Evolutionary conservation across 2,888 invertebrate genomes (phyloP).

Genomic region (Drosophila infuscata): DNA sequence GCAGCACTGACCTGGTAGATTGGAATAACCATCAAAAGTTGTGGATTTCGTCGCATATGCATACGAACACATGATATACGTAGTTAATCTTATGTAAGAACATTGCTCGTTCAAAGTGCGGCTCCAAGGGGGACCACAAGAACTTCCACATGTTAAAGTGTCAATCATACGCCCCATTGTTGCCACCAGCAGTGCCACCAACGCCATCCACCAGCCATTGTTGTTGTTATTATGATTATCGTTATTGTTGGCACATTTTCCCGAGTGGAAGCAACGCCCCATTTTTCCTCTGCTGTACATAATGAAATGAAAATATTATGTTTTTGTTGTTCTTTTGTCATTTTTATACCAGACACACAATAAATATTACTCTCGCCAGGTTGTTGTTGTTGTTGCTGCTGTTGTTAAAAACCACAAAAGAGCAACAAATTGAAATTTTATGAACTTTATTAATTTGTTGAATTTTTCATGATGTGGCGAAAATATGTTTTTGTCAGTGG

Average conservation of each 20-base stretch:
- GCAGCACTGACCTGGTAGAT: conserved; percentile 6
- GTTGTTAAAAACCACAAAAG: conserved; percentile 47
- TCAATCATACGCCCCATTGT: conserved; percentile 30
- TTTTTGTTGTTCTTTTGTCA: conserved; percentile 20
- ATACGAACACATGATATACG: background rate
- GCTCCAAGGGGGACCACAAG: background rate
- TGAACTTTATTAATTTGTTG: conserved; percentile 59
- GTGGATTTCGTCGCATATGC: conserved; percentile 8
- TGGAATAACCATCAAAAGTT: conserved; percentile 8
- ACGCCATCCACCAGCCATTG: conserved; percentile 1
- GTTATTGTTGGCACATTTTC: conserved; percentile 31
- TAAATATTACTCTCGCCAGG: background rate
- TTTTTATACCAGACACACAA: conserved; percentile 19
- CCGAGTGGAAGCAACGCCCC: background rate
- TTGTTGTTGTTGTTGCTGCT: conserved; percentile 9
- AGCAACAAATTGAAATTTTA: conserved; percentile 54
- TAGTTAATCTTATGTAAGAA: background rate
- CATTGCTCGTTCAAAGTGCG: background rate
- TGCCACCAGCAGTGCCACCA: background rate
- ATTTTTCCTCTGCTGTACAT: conserved; percentile 14
- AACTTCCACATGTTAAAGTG: conserved; percentile 17
- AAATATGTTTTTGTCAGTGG: conserved; percentile 27
- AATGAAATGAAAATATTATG: conserved; percentile 45
- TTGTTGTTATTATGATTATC: conserved; percentile 37
- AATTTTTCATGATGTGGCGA: conserved; percentile 62